phyloP scores from a whole-genome alignment of 1,140 invertebrate species.

The Zaprionus capensis region DNA sequence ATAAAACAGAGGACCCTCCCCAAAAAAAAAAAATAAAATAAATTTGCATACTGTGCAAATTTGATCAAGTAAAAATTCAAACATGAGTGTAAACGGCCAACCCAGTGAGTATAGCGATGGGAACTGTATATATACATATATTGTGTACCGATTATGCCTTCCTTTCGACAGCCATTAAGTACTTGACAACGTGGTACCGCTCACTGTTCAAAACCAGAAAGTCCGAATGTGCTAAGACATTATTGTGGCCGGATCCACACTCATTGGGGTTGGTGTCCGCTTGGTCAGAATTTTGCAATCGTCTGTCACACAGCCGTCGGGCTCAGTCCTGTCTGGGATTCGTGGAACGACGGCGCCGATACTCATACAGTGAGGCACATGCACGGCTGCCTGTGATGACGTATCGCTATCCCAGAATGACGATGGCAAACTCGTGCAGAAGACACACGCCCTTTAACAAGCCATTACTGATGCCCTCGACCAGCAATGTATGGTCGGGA shows the following conservation, averaged over 20 bases:
- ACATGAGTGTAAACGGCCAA: no score
- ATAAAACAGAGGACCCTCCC: no score
- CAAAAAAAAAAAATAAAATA: no score
- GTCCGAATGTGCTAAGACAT: neutral
- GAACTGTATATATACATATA: neutral
- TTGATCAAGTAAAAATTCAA: no score
- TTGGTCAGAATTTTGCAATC: neutral
- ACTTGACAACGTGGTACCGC: neutral
- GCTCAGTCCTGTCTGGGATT: neutral
- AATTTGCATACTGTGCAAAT: no score
- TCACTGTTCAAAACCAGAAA: neutral
- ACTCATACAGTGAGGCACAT: no score
- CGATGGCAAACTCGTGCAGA: neutral
- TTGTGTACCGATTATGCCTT: neutral
- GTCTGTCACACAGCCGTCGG: neutral
- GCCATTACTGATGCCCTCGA: neutral
- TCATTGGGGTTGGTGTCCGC: neutral
- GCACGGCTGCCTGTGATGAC: neutral
- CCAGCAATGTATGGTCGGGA: neutral
- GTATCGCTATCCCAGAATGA: neutral
- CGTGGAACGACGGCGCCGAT: neutral
- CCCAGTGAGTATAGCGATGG: neutral
- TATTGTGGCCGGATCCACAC: conserved; percentile 3
- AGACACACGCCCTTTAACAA: neutral
- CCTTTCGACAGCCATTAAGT: neutral